Conservation (phyloP, 2,797 vertebrate genomes). For the Myoxocephalus aenaeus region DNA sequence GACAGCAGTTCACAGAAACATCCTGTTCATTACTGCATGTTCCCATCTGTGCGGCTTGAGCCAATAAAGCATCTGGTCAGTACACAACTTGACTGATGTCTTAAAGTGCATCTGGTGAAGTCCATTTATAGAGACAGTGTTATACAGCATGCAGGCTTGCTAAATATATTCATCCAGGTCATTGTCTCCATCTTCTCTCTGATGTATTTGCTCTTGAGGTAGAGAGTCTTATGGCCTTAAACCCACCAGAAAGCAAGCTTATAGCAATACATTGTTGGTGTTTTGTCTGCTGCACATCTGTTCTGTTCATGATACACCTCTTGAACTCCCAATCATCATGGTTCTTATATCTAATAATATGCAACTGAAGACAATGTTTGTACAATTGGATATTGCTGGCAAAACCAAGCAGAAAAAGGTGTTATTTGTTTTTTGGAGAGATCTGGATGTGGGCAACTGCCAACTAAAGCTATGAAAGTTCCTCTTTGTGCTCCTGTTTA, state of each 20-base stretch:
- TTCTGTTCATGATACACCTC: slow-evolving; percentile 13
- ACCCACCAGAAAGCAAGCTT: neutral
- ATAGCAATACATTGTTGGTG: slow-evolving; percentile 4
- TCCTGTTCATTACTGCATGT: slow-evolving; percentile 39
- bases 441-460: neutral
- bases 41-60: slow-evolving; percentile 39
- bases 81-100: slow-evolving; percentile 37
- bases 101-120: slow-evolving; percentile 29
- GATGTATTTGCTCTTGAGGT: slow-evolving; percentile 14
- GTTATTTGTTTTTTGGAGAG: neutral
- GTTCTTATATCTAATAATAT: neutral
- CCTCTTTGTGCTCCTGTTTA: slow-evolving; percentile 2
- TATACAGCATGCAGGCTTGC: slow-evolving; percentile 16
- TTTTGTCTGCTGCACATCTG: slow-evolving; percentile 4
- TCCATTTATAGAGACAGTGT: slow-evolving; percentile 35
- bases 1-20: slow-evolving; percentile 43
- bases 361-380: neutral
- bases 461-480: slow-evolving; percentile 1
- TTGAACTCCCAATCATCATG: slow-evolving; percentile 3
- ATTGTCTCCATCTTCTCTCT: slow-evolving; percentile 23
- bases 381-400: neutral
- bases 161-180: slow-evolving; percentile 43
- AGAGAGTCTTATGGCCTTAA: slow-evolving; percentile 30
- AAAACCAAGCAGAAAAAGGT: neutral
- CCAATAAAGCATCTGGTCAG: slow-evolving; percentile 50